Conservation (phyloP, 2,113 vertebrate genomes). For the Scomber scombrus region DNA sequence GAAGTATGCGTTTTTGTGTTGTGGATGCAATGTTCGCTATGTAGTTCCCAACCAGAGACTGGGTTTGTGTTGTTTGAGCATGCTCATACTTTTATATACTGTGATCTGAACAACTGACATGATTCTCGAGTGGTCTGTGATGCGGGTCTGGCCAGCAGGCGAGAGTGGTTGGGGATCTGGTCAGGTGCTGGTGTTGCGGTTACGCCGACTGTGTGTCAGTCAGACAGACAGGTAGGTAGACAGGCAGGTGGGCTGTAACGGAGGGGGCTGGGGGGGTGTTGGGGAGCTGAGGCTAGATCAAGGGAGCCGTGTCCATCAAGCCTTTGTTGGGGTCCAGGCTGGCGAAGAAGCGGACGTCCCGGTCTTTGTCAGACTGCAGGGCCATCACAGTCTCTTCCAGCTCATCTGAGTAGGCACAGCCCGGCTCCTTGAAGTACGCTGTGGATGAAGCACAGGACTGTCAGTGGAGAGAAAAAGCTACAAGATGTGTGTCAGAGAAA, state of each 20-base stretch:
- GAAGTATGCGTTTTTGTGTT: constrained; percentile 38
- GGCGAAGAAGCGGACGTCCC: constrained; percentile 92
- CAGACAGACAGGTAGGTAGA: constrained; percentile 69
- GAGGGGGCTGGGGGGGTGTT: neutral
- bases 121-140: constrained; percentile 54
- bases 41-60: constrained; percentile 60
- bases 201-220: constrained; percentile 63
- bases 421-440: constrained; percentile 92
- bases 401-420: constrained; percentile 90
- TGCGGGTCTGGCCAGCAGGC: constrained; percentile 65
- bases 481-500: too few relatives aligned
- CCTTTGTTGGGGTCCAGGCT: constrained; percentile 86
- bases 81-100: constrained; percentile 21
- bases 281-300: constrained; percentile 74
- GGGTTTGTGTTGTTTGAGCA: constrained; percentile 38
- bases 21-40: constrained; percentile 55
- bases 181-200: constrained; percentile 80
- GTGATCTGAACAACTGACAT: constrained; percentile 44
- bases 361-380: constrained; percentile 91
- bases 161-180: constrained; percentile 51
- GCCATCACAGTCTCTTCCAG: constrained; percentile 89
- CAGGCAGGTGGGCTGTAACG: constrained; percentile 62
- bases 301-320: constrained; percentile 77
- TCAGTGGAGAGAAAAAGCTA: neutral
- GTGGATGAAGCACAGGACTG: constrained; percentile 17